Conservation (phyloP, 2,113 vertebrate species). For the Cryptotis parvus region DNA sequence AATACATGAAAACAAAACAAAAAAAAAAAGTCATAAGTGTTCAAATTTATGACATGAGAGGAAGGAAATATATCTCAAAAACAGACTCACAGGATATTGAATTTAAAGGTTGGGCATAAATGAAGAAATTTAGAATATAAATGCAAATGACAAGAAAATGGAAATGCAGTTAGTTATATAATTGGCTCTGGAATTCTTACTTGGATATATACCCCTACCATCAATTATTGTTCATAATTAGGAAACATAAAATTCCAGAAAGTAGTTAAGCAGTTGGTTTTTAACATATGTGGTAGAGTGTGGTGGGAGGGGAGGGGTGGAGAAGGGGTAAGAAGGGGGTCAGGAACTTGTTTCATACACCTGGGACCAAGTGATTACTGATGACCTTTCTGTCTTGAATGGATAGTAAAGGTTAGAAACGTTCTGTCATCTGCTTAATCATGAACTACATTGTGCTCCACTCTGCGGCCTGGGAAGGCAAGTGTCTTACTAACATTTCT, state of each 20-base stretch:
- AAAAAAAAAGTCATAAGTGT: slow-evolving; percentile 65
- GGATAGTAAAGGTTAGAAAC: slow-evolving; percentile 23
- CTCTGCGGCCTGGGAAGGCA: neutral
- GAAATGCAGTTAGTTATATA: neutral
- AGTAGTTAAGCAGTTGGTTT: neutral
- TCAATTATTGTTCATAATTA: slow-evolving; percentile 15
- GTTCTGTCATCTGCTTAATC: neutral
- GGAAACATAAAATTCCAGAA: neutral
- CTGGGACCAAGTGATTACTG: neutral
- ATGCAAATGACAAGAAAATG: slow-evolving; percentile 18
- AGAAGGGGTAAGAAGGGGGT: too few species aligned
- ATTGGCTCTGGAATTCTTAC: neutral
- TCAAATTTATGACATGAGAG: slow-evolving; percentile 53
- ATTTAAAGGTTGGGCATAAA: slow-evolving; percentile 61
- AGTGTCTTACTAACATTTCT: neutral
- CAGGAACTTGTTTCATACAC: neutral
- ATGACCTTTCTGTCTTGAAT: slow-evolving; percentile 21
- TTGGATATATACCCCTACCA: neutral
- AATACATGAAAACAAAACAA: too few species aligned
- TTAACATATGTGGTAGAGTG: neutral
- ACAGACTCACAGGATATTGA: slow-evolving; percentile 36
- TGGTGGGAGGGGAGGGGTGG: too few species aligned
- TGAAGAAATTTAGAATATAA: slow-evolving; percentile 58
- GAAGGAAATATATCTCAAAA: slow-evolving; percentile 65
- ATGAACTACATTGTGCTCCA: neutral